These are phyloP conservation scores for Synanthedon vespiformis DNA, from an alignment of 2,888 invertebrate genomes.

Conservation along the genomic window DNA sequence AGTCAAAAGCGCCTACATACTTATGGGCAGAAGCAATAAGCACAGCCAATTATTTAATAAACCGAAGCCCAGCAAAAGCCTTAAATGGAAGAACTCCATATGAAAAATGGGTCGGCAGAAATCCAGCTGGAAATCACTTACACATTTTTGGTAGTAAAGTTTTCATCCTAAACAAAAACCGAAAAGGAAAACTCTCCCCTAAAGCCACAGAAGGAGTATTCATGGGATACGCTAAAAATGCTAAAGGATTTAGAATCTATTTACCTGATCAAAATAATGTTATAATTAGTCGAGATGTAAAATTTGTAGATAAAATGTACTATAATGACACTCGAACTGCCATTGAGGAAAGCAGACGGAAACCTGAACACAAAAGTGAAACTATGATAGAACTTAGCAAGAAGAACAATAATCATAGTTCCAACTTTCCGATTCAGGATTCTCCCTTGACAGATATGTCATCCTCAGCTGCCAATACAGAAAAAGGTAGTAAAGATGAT, in stretches of 20 bases:
- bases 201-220: slow-evolving; percentile 4
- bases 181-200: slow-evolving; percentile 3
- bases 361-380: too few relatives aligned
- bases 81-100: too few relatives aligned
- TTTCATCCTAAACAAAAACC: slow-evolving; percentile 3
- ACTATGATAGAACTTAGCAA: too few relatives aligned
- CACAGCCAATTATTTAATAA: too few relatives aligned
- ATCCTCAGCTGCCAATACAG: background rate
- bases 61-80: too few relatives aligned
- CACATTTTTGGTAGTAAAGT: slow-evolving; percentile 6
- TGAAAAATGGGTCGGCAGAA: too few relatives aligned
- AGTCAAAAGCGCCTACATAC: too few relatives aligned
- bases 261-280: too few relatives aligned
- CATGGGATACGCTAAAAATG: background rate
- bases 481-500: background rate
- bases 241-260: background rate
- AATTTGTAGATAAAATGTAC: slow-evolving; percentile 1
- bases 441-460: too few relatives aligned
- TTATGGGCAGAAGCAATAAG: too few relatives aligned
- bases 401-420: background rate
- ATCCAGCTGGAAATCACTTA: slow-evolving; percentile 3
- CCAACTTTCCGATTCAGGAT: too few relatives aligned
- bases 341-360: too few relatives aligned
- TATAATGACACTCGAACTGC: background rate
- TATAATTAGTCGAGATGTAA: background rate